These are phyloP conservation scores for Salvator merianae DNA, from an alignment of 2,113 vertebrate species.

Conservation along the genomic window DNA sequence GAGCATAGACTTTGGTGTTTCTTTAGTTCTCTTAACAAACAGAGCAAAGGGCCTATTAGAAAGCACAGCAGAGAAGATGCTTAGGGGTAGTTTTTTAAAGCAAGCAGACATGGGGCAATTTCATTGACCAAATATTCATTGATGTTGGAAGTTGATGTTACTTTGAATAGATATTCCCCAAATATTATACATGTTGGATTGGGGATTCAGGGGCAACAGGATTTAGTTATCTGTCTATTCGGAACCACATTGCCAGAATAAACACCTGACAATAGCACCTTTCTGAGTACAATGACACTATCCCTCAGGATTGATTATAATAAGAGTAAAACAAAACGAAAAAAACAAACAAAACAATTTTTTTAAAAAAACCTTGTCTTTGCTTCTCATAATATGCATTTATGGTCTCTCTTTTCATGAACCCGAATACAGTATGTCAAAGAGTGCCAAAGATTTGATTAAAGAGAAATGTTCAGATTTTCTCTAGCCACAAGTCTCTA, in stretches of 20 bases:
- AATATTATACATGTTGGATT: slow-evolving; percentile 47
- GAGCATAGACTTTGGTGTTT: neutral
- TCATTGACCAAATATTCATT: slow-evolving; percentile 40
- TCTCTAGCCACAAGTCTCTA: neutral
- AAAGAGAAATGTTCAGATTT: neutral
- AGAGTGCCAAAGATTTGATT: too few relatives aligned
- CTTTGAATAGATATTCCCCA: slow-evolving; percentile 46
- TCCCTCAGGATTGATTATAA: neutral
- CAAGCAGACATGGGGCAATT: neutral
- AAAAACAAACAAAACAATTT: too few relatives aligned
- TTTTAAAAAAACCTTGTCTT: too few relatives aligned
- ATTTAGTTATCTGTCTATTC: slow-evolving; percentile 37
- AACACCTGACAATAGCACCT: neutral
- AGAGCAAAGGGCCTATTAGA: slow-evolving; percentile 19
- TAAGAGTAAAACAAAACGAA: neutral
- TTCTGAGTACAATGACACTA: slow-evolving; percentile 21
- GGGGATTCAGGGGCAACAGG: slow-evolving; percentile 19
- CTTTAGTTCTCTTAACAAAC: neutral
- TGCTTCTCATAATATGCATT: neutral
- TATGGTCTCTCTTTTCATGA: neutral
- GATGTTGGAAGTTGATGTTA: slow-evolving; percentile 35
- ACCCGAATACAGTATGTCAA: neutral
- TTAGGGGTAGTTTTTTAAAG: slow-evolving; percentile 45
- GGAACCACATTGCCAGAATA: slow-evolving; percentile 43
- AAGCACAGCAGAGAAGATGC: slow-evolving; percentile 23